A percentile compares a stretch with the other conserved stretches of the same genome.
Evolutionary conservation across 2,113 vertebrate genomes (phyloP).

Genomic region (Callospermophilus lateralis): DNA sequence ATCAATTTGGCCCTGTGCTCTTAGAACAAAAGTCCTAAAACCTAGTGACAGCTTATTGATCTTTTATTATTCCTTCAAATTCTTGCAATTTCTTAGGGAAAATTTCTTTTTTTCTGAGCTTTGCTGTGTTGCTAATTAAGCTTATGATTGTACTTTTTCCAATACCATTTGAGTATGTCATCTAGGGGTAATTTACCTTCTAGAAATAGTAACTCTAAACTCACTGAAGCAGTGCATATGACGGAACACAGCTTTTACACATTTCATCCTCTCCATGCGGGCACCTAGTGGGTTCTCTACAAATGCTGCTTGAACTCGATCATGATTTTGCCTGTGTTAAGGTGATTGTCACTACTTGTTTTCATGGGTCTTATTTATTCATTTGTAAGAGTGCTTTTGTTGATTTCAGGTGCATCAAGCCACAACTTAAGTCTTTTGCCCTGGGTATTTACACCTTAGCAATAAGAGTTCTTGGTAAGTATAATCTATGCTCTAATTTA

Average conservation of each 20-base stretch:
- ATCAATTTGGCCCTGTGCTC: not conserved
- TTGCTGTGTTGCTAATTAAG: constrained; percentile 13
- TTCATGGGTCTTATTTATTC: not conserved
- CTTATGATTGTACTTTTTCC: not conserved
- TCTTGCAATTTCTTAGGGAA: not conserved
- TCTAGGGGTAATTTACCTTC: not conserved
- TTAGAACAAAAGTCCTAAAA: not conserved
- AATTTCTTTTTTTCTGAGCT: not conserved
- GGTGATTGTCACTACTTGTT: not conserved
- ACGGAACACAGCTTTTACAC: not conserved
- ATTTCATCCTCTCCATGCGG: not conserved
- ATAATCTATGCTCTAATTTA: not conserved
- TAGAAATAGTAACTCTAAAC: constrained; percentile 16
- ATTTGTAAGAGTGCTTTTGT: constrained; percentile 23
- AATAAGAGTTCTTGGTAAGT: constrained; percentile 94
- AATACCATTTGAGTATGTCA: not conserved
- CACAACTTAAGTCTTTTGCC: constrained; percentile 95
- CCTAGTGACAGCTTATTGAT: not conserved
- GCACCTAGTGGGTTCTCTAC: not conserved
- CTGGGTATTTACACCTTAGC: constrained; percentile 94
- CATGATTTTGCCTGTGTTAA: not conserved
- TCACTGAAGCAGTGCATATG: not conserved
- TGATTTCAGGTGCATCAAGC: constrained; percentile 91
- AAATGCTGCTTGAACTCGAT: constrained; percentile 19
- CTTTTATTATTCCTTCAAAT: not conserved